Evolutionary conservation across 2,888 invertebrate genomes (phyloP), one percentile per base, ranked within the genome.

Genomic region (Amiota mariae): DNA sequence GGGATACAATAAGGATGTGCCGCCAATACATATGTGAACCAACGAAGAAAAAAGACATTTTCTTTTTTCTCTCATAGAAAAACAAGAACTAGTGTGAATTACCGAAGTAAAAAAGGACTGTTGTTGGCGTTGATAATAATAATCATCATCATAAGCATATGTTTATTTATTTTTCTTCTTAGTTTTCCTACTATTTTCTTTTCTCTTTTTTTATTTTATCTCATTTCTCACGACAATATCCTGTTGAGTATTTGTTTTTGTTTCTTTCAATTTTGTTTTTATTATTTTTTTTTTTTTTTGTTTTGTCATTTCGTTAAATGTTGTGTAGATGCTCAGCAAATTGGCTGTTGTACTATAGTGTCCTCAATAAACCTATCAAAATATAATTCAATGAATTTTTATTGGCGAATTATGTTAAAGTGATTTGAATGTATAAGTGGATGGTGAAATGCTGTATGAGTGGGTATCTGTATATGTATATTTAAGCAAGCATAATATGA

Each of bases 361-460:
- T 15, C 61, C 70, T 74, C 75, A 75, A 81, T 82, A 84, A 82
- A 82, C 81, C 82, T 82, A 82, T 82, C 82, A 84, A 82, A 82
- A 78, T 74, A 81, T 84, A 82, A 82, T 84, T 84, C 82, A 82
- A 84, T 82, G 82, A 84, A 82, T 82, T 82, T 82, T 82, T 82
- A 82, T 82, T 82, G 82, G 77, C 81, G 75, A 82, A 82, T 82
- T 82, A 82, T 82, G 82, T 82, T 79, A 80, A 82, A 82, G 82
- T 82, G 82, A 84, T 82, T 84, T 82, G 82, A 80, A 84, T 82
- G 82, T 76, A 75, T 63, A 36, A 36, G 36, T 13, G 4, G 56
- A 0, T 13, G 56, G 2, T 13, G 15, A 1, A n/a, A 8, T 6
- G 56, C 56, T 56, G 13, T 2, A 56, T 15, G 56, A 56, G 6